phyloP scores from a whole-genome alignment of 2,113 vertebrate genomes.

The Bolborhynchus lineola region DNA sequence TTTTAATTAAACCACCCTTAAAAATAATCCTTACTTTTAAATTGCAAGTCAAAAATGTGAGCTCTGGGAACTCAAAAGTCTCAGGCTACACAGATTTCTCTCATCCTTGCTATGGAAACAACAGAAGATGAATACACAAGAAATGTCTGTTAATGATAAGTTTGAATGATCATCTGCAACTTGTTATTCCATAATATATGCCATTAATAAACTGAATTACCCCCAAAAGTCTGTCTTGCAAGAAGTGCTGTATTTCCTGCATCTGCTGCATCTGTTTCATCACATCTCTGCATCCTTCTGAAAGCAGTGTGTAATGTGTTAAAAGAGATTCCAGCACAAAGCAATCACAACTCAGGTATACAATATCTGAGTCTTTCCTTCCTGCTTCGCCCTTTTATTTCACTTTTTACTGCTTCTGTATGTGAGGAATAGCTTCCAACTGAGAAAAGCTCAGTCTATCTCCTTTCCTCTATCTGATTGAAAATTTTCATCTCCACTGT shows the following conservation, averaged over 20 bases:
- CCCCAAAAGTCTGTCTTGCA: conserved; percentile 48
- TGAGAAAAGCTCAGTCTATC: not conserved
- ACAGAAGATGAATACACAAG: conserved; percentile 54
- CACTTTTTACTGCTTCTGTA: not conserved
- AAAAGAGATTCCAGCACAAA: not conserved
- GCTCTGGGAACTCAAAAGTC: conserved; percentile 28
- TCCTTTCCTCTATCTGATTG: not conserved
- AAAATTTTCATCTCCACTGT: not conserved
- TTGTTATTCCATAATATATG: conserved; percentile 66
- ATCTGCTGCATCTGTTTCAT: conserved; percentile 66
- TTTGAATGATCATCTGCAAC: conserved; percentile 71
- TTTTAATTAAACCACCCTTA: conserved; percentile 30
- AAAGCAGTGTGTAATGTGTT: not conserved
- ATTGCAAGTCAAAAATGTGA: conserved; percentile 46
- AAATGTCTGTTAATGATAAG: conserved; percentile 64
- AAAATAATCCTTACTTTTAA: conserved; percentile 55
- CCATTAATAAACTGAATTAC: conserved; percentile 68
- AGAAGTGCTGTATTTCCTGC: conserved; percentile 55
- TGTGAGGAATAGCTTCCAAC: not conserved
- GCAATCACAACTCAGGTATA: not conserved
- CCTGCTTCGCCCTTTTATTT: not conserved
- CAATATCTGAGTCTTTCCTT: not conserved
- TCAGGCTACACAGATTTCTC: conserved; percentile 41
- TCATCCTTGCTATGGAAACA: conserved; percentile 43
- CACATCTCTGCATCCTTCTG: conserved; percentile 32